phyloP scores from a whole-genome alignment of 2,888 invertebrate species.

The Psylliodes chrysocephalus region DNA sequence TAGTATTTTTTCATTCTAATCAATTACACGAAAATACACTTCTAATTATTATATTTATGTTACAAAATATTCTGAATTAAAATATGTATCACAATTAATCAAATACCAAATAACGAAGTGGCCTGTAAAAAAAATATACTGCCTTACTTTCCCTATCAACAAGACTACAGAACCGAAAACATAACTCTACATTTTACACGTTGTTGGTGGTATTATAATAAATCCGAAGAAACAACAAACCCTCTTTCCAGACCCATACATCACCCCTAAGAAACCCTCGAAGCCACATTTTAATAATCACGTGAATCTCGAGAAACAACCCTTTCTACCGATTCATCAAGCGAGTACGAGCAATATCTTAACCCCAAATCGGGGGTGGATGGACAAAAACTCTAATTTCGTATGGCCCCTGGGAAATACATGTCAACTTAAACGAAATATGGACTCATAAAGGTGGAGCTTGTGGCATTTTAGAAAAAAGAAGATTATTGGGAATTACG shows the following conservation, averaged over 20 bases:
- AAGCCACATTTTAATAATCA: constrained; percentile 39
- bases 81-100: too few species aligned
- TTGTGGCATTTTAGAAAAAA: constrained; percentile 23
- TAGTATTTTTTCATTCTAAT: too few species aligned
- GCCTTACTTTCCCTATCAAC: too few species aligned
- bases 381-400: constrained; percentile 26
- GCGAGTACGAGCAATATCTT: constrained; percentile 34
- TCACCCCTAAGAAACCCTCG: constrained; percentile 26
- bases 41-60: too few species aligned
- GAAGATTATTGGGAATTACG: constrained; percentile 30
- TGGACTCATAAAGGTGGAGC: constrained; percentile 55
- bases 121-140: too few species aligned
- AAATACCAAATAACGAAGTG: too few species aligned
- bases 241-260: constrained; percentile 24
- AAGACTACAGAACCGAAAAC: too few species aligned
- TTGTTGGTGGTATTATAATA: constrained; percentile 39
- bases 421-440: constrained; percentile 52
- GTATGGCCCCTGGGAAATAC: constrained; percentile 43
- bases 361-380: constrained; percentile 25
- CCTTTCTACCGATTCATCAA: constrained; percentile 36
- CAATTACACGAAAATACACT: too few species aligned
- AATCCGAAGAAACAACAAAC: constrained; percentile 6
- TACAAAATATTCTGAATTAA: too few species aligned
- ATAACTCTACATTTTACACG: constrained; percentile 17
- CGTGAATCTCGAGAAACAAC: constrained; percentile 33